Conservation (phyloP, 2,113 vertebrate genomes). For the Taurulus bubalis region DNA sequence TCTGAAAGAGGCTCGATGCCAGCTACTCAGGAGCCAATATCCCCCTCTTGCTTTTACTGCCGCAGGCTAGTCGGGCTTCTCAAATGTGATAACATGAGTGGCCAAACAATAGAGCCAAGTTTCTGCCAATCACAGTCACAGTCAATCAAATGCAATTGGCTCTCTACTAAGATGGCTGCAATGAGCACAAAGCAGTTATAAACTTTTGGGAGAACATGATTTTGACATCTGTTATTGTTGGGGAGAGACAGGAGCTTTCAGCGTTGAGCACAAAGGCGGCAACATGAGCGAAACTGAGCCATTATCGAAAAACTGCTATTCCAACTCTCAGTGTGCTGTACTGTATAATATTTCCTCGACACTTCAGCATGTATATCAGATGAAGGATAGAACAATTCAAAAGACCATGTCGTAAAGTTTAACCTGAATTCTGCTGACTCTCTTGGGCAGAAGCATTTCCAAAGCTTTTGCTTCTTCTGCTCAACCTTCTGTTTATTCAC, state of each 20-base stretch:
- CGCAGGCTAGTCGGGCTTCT: constrained; percentile 61
- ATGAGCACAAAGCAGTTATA: constrained; percentile 64
- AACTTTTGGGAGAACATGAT: constrained; percentile 69
- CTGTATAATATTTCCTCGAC: constrained; percentile 32
- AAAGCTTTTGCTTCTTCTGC: constrained; percentile 24
- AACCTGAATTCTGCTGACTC: constrained; percentile 65
- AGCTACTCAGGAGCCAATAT: constrained; percentile 77
- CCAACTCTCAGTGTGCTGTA: constrained; percentile 3
- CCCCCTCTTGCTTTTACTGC: constrained; percentile 65
- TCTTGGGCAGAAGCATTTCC: constrained; percentile 52
- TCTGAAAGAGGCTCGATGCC: constrained; percentile 68
- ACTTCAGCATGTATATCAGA: constrained; percentile 30
- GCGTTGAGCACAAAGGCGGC: constrained; percentile 51
- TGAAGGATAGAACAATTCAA: constrained; percentile 42
- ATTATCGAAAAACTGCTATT: constrained; percentile 41
- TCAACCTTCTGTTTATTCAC: constrained; percentile 65
- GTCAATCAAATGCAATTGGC: constrained; percentile 72
- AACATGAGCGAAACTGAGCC: constrained; percentile 40
- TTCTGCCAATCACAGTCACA: constrained; percentile 77
- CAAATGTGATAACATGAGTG: constrained; percentile 73
- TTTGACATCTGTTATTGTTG: constrained; percentile 74
- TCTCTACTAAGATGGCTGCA: constrained; percentile 56
- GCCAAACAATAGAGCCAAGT: constrained; percentile 73
- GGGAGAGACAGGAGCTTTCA: constrained; percentile 60
- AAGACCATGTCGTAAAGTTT: constrained; percentile 57